These are phyloP conservation scores for Drosophila nikananu DNA, from an alignment of 1,140 invertebrate species.

Conservation along the genomic window DNA sequence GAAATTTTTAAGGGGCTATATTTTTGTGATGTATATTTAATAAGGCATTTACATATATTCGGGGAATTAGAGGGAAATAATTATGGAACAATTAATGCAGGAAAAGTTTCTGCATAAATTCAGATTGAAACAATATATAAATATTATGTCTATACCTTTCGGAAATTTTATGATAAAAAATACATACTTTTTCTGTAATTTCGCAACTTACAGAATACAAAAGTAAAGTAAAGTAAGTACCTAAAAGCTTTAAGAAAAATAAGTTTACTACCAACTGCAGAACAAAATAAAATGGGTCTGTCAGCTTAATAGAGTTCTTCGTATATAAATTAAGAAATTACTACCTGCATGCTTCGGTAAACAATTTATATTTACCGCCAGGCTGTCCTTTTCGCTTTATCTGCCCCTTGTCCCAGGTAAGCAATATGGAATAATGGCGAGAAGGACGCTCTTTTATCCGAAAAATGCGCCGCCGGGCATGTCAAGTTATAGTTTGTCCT, in stretches of 20 bases:
- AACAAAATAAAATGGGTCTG: not conserved
- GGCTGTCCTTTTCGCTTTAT: conserved; percentile 5
- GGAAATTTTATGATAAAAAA: too few species aligned
- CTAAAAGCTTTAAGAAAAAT: not conserved
- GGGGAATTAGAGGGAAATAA: too few species aligned
- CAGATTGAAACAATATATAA: not conserved
- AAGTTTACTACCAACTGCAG: not conserved
- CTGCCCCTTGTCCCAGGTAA: conserved; percentile 14
- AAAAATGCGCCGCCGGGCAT: conserved; percentile 31
- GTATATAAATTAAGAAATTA: conserved; percentile 19
- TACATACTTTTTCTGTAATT: too few species aligned
- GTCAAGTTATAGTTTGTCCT: conserved; percentile 53
- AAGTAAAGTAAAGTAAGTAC: not conserved
- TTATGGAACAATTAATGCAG: not conserved
- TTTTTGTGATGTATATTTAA: not conserved
- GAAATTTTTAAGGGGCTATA: not conserved
- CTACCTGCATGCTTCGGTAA: conserved; percentile 16
- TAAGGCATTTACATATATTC: not conserved
- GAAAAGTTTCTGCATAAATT: not conserved
- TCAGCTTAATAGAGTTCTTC: not conserved
- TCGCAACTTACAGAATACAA: not conserved
- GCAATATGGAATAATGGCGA: conserved; percentile 17
- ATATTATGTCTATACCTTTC: not conserved
- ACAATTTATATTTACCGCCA: conserved; percentile 22
- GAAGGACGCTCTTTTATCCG: conserved; percentile 28